Evolutionary conservation across 2,888 invertebrate species (phyloP).

Genomic region (Himalopsyche japonica): DNA sequence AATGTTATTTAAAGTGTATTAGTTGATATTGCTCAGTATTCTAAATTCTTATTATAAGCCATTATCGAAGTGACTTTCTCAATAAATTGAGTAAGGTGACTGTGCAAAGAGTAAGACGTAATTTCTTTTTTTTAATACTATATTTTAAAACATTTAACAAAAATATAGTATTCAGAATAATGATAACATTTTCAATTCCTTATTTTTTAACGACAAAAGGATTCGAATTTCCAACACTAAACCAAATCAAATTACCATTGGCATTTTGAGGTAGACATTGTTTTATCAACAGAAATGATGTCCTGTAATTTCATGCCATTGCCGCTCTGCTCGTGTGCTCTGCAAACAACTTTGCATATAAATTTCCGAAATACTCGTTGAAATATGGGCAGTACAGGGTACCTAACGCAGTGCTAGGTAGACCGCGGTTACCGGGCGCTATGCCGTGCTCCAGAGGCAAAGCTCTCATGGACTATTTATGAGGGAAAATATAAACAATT

Average conservation of each 20-base stretch:
- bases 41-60: no score
- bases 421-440: neutral
- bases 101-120: no score
- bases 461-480: neutral
- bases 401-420: neutral
- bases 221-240: neutral
- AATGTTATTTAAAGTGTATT: no score
- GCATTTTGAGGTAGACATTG: neutral
- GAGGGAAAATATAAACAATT: neutral
- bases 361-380: conserved; percentile 3
- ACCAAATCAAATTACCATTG: neutral
- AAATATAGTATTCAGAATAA: neutral
- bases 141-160: no score
- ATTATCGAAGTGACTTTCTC: no score
- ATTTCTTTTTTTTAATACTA: no score
- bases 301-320: neutral
- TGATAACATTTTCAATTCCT: neutral
- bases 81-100: no score
- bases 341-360: conserved; percentile 17
- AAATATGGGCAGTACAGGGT: neutral
- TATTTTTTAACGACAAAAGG: neutral
- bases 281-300: neutral
- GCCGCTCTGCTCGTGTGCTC: neutral
- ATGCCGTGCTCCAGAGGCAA: neutral
- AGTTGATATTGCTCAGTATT: no score